Conservation (phyloP, 1,140 invertebrate species). For the Nautilus pompilius region DNA sequence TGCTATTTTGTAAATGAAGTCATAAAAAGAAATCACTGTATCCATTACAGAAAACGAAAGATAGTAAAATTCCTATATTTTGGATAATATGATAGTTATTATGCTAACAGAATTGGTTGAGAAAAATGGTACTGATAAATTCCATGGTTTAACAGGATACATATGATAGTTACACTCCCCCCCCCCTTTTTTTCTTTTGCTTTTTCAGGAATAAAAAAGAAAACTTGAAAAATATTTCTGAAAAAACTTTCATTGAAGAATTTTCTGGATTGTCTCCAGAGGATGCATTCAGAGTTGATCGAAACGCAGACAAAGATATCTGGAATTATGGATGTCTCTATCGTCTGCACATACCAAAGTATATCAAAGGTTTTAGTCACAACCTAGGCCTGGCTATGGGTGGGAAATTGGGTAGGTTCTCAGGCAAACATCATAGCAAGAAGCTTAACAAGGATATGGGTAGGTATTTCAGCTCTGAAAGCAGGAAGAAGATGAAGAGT, state of each 20-base stretch:
- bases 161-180: too few species aligned
- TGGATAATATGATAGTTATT: too few species aligned
- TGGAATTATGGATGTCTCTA: constrained; percentile 48
- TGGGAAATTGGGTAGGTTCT: constrained; percentile 5
- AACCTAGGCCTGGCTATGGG: constrained; percentile 19
- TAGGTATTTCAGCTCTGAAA: constrained; percentile 27
- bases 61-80: too few species aligned
- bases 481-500: constrained; percentile 7
- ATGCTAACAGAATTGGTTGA: too few species aligned
- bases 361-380: constrained; percentile 11
- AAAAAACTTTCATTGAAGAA: constrained; percentile 46
- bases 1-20: too few species aligned
- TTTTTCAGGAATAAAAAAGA: not conserved
- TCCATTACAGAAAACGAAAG: too few species aligned
- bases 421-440: constrained; percentile 11
- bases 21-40: too few species aligned
- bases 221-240: not conserved
- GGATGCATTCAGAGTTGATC: constrained; percentile 50
- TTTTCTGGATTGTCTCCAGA: constrained; percentile 35
- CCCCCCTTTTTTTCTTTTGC: too few species aligned
- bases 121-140: too few species aligned
- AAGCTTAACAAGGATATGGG: constrained; percentile 3
- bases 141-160: too few species aligned
- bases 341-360: constrained; percentile 47
- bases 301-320: constrained; percentile 42